Base-by-base conservation (phyloP, 2,797 vertebrate genomes). In the Tapera naevia region DNA sequence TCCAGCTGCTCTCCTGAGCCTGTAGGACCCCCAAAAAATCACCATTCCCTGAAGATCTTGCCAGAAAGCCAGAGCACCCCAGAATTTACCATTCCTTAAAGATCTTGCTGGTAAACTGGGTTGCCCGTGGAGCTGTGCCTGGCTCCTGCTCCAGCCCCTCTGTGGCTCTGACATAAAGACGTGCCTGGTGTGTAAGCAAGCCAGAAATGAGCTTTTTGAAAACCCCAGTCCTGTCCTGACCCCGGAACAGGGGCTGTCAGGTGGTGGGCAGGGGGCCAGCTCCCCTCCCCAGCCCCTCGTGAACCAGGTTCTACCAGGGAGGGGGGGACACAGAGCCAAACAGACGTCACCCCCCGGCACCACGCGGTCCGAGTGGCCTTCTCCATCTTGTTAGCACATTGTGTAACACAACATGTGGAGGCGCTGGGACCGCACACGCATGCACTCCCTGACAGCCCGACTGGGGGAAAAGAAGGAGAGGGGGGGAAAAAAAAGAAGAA, bases 381-480 rank as follows among this genome's bases (percentile, higher is more conserved):
- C 88, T 87, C 93, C 96, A 96, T 96, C 91, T 96, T 97, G 95
- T 95, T 95, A 95, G 94, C 91, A 95, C 96, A 93, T 97, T 96
- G 91, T 91, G 96, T 91, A 96, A 97, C 94, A 93, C 96, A 80
- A 70, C 67, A 94, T 93, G 93, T 89, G 94, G 75, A 94, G 91
- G 93, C 87, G 46, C 85, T 71, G 86, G 89, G 92, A 96, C 96
- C 90, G 89, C 95, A 95, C 97, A 91, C 65, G 17, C 87, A 90
- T 84, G 86, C 78, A 70, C 91, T 91, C 86, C 86, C 86, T 45
- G 60, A 93, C 94, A 91, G 93, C 92, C 88, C 93, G 64, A 83
- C 62, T 13, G 50, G 86, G 87, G 80, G 41, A 22, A 41, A 67
- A 69, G 19, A 28, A 65, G 37, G 41, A 21, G 14, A 5, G 10